Evolutionary conservation across 2,113 vertebrate genomes (phyloP).

Genomic region (Scomber colias): DNA sequence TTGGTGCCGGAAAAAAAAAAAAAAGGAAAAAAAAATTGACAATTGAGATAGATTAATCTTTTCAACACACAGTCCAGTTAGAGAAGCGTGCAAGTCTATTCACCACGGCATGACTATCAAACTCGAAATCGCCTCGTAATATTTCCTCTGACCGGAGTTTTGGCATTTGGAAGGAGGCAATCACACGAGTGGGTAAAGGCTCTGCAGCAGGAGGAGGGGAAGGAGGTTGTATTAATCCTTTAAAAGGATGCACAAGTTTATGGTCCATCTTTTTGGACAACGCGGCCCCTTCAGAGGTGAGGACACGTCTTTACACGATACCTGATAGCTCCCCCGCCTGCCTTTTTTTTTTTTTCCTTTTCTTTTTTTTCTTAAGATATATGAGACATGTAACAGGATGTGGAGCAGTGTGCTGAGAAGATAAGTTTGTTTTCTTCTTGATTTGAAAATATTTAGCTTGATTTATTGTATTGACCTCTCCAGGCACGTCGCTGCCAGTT

Average conservation of each 20-base stretch:
- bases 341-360: too few relatives aligned
- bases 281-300: constrained; percentile 3
- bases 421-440: neutral
- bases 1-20: constrained; percentile 52
- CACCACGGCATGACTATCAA: constrained; percentile 47
- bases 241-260: neutral
- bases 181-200: constrained; percentile 15
- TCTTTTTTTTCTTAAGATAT: neutral
- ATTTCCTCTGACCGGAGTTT: constrained; percentile 38
- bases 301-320: constrained; percentile 16
- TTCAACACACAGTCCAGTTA: constrained; percentile 66
- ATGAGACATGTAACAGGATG: constrained; percentile 40
- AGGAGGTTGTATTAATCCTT: neutral
- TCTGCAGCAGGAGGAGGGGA: neutral
- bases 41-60: constrained; percentile 49
- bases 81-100: constrained; percentile 66
- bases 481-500: constrained; percentile 53
- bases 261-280: neutral
- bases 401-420: constrained; percentile 16
- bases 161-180: constrained; percentile 44
- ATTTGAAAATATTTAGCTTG: constrained; percentile 43
- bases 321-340: neutral
- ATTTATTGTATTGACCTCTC: constrained; percentile 39
- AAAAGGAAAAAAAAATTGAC: constrained; percentile 7
- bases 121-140: constrained; percentile 21